Evolutionary conservation across 2,113 vertebrate genomes (phyloP).

Genomic region (Emydocephalus ijimae): DNA sequence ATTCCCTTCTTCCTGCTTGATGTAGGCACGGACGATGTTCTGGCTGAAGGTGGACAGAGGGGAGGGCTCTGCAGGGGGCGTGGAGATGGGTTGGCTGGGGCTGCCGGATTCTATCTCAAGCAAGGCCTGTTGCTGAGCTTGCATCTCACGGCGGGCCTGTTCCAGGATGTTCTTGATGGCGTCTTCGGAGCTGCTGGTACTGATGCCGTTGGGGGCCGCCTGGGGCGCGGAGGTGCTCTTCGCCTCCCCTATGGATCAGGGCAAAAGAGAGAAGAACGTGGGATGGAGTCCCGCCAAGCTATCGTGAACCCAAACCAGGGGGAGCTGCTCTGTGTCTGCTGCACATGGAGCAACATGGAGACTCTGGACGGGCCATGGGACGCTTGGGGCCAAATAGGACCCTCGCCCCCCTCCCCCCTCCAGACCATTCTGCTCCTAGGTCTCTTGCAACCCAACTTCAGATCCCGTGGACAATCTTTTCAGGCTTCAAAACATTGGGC

Average conservation of each 20-base stretch:
- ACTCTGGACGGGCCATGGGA: neutral
- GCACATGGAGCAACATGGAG: neutral
- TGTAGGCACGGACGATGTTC: conserved; percentile 68
- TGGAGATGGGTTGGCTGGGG: conserved; percentile 48
- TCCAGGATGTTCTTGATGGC: conserved; percentile 96
- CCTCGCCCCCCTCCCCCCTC: neutral
- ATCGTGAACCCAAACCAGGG: neutral
- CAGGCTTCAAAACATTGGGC: neutral
- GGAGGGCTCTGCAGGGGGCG: conserved; percentile 69
- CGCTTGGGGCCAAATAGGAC: neutral
- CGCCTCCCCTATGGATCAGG: conserved; percentile 74
- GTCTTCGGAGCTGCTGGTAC: conserved; percentile 83
- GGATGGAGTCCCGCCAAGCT: neutral
- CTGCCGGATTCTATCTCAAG: conserved; percentile 85
- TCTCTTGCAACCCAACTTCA: neutral
- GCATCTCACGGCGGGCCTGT: conserved; percentile 94
- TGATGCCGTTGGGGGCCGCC: conserved; percentile 40
- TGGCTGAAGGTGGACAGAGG: conserved; percentile 71
- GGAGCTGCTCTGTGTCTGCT: neutral
- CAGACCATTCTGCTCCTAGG: neutral
- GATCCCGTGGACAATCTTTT: neutral
- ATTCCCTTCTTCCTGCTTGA: conserved; percentile 88
- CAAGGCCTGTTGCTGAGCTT: conserved; percentile 91
- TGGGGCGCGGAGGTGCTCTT: conserved; percentile 66
- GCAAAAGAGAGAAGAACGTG: neutral